phyloP scores from a whole-genome alignment of 2,113 vertebrate species.

The Tursiops truncatus region DNA sequence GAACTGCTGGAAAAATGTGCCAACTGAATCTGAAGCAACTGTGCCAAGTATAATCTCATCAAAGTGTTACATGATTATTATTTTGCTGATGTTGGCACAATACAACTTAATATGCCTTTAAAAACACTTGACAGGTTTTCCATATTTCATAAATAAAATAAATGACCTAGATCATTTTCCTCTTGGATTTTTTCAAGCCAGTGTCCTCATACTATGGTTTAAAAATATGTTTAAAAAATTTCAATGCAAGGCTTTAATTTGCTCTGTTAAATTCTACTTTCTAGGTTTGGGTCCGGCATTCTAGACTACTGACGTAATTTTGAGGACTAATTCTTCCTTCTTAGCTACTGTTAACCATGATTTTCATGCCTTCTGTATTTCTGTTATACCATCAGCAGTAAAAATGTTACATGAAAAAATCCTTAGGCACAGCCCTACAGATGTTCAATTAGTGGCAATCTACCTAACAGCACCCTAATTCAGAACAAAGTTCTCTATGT shows the following conservation, averaged over 20 bases:
- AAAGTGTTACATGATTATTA: neutral
- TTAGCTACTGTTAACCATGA: neutral
- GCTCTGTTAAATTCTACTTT: neutral
- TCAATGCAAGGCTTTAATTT: neutral
- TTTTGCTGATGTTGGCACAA: neutral
- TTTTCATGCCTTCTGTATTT: neutral
- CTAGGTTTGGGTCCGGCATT: neutral
- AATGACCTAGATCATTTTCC: neutral
- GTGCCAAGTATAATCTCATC: neutral
- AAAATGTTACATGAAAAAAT: neutral
- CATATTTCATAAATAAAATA: neutral
- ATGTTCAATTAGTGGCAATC: neutral
- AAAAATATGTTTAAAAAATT: neutral
- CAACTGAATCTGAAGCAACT: neutral
- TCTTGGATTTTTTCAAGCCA: neutral
- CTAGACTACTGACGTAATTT: neutral
- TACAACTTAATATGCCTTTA: neutral
- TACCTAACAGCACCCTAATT: neutral
- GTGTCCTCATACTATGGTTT: neutral
- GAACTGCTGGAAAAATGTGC: neutral
- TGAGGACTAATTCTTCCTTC: conserved; percentile 11
- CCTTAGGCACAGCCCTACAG: neutral
- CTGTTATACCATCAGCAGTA: neutral
- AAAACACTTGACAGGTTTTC: neutral
- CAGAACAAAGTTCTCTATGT: neutral